Evolutionary conservation across 2,113 vertebrate genomes (phyloP), one percentile per base, ranked within the genome.

Genomic region (Prunella himalayana): DNA sequence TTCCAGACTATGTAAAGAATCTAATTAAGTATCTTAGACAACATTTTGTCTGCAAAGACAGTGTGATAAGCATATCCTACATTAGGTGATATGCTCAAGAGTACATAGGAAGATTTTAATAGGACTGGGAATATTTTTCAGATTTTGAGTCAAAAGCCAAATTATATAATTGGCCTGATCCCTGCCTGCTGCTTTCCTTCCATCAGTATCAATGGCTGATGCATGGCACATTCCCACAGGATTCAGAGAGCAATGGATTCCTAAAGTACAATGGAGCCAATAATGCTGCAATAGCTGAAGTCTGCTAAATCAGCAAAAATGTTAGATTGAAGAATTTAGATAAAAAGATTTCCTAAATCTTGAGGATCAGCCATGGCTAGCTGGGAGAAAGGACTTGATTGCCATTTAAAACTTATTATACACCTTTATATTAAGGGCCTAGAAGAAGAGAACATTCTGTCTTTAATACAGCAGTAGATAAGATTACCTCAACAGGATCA

Each of bases 391-490:
- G 22, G 8, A 86, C 41, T 72, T 80, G 30, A 54, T 45, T 83
- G 60, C 16, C 44, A 51, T 82, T 87, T 59, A 82, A 91, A 94
- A 47, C 54, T 75, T 69, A 86, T 84, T 60, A 83, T 73, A 20
- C 73, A 57, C 86, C 16, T 97, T 95, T 70, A 76, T 65, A 82
- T 28, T 83, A 84, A 82, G 27, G 7, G 0, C 22, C n/a, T 39
- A 85, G 71, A 92, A 72, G 23, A 57, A 51, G 35, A 54, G 28
- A 90, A 56, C 15, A 27, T 77, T 92, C 82, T 90, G 41, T 75
- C 60, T 54, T 94, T 92, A 95, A 82, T 69, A 49, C 69, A 83
- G 19, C 31, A 91, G 56, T 49, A 94, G 76, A 90, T 94, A 94
- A 91, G 28, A 60, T 96, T 94, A 73, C 82, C 23, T 28, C 51